Evolutionary conservation across 2,113 vertebrate species (phyloP).

Genomic region (Pseudonaja textilis): DNA sequence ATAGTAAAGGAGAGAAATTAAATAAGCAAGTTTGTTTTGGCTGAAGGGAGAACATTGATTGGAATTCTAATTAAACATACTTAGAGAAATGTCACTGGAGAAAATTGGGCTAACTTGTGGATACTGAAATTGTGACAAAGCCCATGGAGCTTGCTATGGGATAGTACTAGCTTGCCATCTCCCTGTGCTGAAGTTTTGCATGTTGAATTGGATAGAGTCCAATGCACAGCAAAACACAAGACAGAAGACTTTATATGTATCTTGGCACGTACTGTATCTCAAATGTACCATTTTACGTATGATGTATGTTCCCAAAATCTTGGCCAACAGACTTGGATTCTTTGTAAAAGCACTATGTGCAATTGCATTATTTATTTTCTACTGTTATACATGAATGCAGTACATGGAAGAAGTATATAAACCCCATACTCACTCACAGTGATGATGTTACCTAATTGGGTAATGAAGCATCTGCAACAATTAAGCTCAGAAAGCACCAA

Average conservation of each 20-base stretch:
- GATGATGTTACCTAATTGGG: background rate
- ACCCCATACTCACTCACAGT: background rate
- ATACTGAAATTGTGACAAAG: background rate
- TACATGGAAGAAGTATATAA: background rate
- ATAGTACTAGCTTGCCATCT: background rate
- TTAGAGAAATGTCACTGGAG: background rate
- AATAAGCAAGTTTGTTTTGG: background rate
- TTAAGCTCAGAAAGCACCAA: background rate
- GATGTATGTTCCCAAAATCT: background rate
- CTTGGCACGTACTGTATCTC: background rate
- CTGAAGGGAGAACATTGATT: background rate
- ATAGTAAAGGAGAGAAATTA: background rate
- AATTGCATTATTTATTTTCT: background rate
- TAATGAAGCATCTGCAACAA: background rate
- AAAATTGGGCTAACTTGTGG: background rate
- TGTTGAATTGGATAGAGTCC: background rate
- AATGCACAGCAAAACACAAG: background rate
- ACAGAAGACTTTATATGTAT: background rate
- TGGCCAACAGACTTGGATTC: background rate
- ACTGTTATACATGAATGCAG: no score
- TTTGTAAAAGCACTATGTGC: background rate
- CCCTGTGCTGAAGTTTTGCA: background rate
- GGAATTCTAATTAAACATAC: background rate
- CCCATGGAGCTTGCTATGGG: background rate
- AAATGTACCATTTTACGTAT: background rate